Evolutionary conservation across 1,140 invertebrate species (phyloP).

Genomic region (Mamestra configurata): DNA sequence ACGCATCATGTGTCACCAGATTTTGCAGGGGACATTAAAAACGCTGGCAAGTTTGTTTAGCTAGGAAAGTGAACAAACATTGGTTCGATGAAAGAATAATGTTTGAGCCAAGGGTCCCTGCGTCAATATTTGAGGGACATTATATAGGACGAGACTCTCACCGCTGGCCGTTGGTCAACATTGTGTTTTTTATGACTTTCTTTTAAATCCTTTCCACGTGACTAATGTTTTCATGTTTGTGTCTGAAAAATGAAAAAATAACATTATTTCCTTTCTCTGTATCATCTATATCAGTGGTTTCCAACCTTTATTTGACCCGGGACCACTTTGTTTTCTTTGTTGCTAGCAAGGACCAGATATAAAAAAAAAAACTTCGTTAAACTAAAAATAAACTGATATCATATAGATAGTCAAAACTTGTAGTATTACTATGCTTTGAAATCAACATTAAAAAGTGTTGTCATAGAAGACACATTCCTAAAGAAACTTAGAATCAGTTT

Average conservation of each 20-base stretch:
- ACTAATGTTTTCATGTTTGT: not conserved
- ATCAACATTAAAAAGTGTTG: too few relatives aligned
- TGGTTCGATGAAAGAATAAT: constrained; percentile 42
- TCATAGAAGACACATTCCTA: too few relatives aligned
- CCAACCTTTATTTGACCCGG: too few relatives aligned
- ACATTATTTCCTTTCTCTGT: too few relatives aligned
- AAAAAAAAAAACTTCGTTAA: too few relatives aligned
- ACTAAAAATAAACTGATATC: too few relatives aligned
- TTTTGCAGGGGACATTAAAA: constrained; percentile 19
- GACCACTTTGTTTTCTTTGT: too few relatives aligned
- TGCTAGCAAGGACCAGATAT: too few relatives aligned
- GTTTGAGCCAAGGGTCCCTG: constrained; percentile 26
- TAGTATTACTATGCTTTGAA: too few relatives aligned
- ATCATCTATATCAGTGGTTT: too few relatives aligned
- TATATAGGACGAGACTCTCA: constrained; percentile 40
- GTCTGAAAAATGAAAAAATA: not conserved
- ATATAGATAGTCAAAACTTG: too few relatives aligned
- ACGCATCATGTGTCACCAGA: constrained; percentile 32
- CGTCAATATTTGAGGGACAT: constrained; percentile 46
- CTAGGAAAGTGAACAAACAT: constrained; percentile 41
- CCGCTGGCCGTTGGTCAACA: constrained; percentile 1
- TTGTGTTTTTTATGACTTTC: constrained; percentile 6
- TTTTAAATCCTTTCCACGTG: constrained; percentile 16
- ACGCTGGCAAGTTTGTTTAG: constrained; percentile 18
- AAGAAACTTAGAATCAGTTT: too few relatives aligned